Evolutionary conservation across 2,888 invertebrate genomes (phyloP).

Genomic region (Mesoligia furuncula): DNA sequence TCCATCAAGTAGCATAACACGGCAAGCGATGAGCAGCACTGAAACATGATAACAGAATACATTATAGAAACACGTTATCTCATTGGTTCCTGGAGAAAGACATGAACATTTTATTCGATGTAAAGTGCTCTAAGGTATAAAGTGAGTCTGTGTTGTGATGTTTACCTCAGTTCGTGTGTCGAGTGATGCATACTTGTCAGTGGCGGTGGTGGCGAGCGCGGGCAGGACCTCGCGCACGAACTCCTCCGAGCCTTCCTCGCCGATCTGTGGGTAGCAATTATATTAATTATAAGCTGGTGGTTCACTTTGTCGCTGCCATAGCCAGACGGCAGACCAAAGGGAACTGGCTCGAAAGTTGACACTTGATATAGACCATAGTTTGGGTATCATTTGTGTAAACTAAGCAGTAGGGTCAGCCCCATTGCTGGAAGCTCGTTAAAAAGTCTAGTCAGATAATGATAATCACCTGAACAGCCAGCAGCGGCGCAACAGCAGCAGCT

Average conservation of each 20-base stretch:
- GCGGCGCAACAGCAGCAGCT: constrained; percentile 95
- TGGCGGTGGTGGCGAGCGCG: constrained; percentile 92
- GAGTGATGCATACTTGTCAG: constrained; percentile 93
- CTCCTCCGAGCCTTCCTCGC: constrained; percentile 92
- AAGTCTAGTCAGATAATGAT: too few relatives aligned
- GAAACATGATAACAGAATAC: constrained; percentile 69
- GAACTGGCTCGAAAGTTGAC: not conserved
- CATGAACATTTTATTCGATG: too few relatives aligned
- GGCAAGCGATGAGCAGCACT: constrained; percentile 96
- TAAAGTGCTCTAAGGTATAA: too few relatives aligned
- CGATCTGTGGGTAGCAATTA: constrained; percentile 75
- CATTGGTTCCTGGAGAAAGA: too few relatives aligned
- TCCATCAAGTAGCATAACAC: constrained; percentile 95
- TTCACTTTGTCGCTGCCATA: not conserved
- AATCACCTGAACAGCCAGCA: constrained; percentile 95
- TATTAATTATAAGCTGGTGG: not conserved
- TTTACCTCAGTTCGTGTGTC: constrained; percentile 94
- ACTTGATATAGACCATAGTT: too few relatives aligned
- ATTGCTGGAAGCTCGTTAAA: too few relatives aligned
- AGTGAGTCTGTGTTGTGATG: not conserved
- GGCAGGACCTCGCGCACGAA: constrained; percentile 93
- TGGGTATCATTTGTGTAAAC: not conserved
- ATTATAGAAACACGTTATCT: not conserved
- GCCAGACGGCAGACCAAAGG: too few relatives aligned
- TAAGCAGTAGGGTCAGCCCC: too few relatives aligned